Evolutionary conservation across 2,113 vertebrate species (phyloP).

Genomic region (Buteo buteo): DNA sequence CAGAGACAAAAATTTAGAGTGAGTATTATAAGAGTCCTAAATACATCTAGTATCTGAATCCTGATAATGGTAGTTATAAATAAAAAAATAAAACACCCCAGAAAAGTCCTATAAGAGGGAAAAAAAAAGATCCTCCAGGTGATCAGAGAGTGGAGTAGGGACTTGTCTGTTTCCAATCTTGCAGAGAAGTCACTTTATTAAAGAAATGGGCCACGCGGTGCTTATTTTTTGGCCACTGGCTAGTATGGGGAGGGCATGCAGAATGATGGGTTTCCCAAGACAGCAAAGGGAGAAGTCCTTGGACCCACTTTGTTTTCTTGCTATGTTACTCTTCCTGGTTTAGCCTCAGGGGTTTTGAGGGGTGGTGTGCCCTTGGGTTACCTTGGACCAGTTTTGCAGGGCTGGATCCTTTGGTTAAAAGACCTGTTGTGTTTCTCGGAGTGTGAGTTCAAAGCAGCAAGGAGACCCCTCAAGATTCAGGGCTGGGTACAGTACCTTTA

Average conservation of each 20-base stretch:
- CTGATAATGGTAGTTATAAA: not conserved
- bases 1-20: not conserved
- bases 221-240: not conserved
- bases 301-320: not conserved
- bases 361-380: not conserved
- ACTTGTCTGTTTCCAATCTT: not conserved
- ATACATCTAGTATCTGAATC: not conserved
- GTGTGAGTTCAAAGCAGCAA: accelerated
- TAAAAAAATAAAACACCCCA: not conserved
- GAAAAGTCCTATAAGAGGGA: not conserved
- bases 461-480: not conserved
- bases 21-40: not conserved
- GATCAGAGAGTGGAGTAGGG: not conserved
- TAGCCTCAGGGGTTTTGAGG: not conserved
- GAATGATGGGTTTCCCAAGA: not conserved
- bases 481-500: not conserved
- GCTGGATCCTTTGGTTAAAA: not conserved
- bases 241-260: accelerated
- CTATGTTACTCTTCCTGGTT: not conserved
- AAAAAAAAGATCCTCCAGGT: not conserved
- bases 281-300: not conserved
- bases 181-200: not conserved
- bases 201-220: not conserved
- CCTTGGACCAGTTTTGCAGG: not conserved
- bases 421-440: not conserved